A percentile compares a stretch with the other conserved stretches of the same genome.
phyloP scores from a whole-genome alignment of 2,888 invertebrate genomes.

The Diplazon laetatorius region DNA sequence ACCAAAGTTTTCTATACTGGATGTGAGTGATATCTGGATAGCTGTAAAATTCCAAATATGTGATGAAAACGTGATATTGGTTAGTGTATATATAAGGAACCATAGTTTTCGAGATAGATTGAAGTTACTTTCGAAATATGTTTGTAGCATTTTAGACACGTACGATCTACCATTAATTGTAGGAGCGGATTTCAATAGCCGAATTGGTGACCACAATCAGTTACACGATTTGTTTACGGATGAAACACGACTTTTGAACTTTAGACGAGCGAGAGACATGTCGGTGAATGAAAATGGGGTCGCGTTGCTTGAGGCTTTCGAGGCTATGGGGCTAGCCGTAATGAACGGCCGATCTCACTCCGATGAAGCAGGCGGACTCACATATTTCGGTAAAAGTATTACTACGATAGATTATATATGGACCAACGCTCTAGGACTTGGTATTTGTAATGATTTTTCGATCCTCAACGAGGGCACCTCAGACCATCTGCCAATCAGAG shows the following conservation, averaged over 20 bases:
- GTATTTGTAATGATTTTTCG: slow-evolving; percentile 13
- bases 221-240: neutral
- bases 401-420: slow-evolving; percentile 17
- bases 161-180: neutral
- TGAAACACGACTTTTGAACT: neutral
- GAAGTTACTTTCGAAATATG: neutral
- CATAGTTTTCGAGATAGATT: slow-evolving; percentile 8
- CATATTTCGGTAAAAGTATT: neutral
- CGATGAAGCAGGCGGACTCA: neutral
- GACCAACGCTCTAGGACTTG: slow-evolving; percentile 8
- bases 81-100: slow-evolving; percentile 25
- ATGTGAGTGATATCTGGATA: slow-evolving; percentile 27
- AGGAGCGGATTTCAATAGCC: slow-evolving; percentile 17
- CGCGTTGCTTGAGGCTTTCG: slow-evolving; percentile 7
- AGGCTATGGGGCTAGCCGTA: slow-evolving; percentile 7
- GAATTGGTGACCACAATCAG: slow-evolving; percentile 18
- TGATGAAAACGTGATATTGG: neutral
- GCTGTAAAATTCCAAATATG: neutral
- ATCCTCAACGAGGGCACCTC: slow-evolving; percentile 21
- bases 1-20: neutral
- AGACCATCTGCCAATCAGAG: slow-evolving; percentile 23
- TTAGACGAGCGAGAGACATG: neutral
- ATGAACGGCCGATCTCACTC: slow-evolving; percentile 28
- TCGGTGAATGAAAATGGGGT: slow-evolving; percentile 15
- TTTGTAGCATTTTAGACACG: neutral